phyloP scores from a whole-genome alignment of 2,113 vertebrate species.

The Erythrocebus patas region DNA sequence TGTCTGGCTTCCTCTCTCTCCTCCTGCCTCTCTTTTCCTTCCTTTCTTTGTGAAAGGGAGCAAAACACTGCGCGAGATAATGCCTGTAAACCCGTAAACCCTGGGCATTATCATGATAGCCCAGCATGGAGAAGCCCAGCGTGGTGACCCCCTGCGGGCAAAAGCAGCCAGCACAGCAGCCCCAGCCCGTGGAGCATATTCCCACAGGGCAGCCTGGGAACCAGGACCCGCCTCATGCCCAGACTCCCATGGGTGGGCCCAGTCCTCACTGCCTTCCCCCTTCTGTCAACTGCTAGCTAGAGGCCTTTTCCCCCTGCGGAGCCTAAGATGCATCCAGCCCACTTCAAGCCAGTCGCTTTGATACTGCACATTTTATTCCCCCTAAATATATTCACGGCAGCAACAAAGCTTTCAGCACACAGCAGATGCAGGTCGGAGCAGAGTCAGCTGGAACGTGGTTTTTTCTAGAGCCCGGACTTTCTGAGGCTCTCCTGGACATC shows the following conservation, averaged over 20 bases:
- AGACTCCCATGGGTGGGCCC: not conserved
- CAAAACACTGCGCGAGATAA: not conserved
- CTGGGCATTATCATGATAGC: not conserved
- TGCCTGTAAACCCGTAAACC: not conserved
- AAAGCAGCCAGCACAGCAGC: not conserved
- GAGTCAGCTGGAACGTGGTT: not conserved
- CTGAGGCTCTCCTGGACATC: not conserved
- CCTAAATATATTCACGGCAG: not conserved
- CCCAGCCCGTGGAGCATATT: not conserved
- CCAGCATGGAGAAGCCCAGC: too few species aligned
- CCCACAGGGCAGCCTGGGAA: too few species aligned
- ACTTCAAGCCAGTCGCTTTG: not conserved
- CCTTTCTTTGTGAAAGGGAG: not conserved
- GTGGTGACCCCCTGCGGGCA: not conserved
- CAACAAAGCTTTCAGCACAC: not conserved
- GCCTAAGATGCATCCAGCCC: not conserved
- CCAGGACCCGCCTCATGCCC: rapidly evolving
- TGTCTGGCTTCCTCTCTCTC: not conserved
- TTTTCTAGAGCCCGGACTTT: not conserved
- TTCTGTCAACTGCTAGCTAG: not conserved
- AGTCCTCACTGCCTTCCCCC: too few species aligned
- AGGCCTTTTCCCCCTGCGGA: not conserved
- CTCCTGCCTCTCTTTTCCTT: not conserved
- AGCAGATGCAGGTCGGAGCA: not conserved
- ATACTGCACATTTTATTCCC: not conserved